A percentile compares a stretch with the other conserved stretches of the same genome.
Evolutionary conservation across 2,888 invertebrate species (phyloP).

Genomic region (Drosophila cyrtoloma): DNA sequence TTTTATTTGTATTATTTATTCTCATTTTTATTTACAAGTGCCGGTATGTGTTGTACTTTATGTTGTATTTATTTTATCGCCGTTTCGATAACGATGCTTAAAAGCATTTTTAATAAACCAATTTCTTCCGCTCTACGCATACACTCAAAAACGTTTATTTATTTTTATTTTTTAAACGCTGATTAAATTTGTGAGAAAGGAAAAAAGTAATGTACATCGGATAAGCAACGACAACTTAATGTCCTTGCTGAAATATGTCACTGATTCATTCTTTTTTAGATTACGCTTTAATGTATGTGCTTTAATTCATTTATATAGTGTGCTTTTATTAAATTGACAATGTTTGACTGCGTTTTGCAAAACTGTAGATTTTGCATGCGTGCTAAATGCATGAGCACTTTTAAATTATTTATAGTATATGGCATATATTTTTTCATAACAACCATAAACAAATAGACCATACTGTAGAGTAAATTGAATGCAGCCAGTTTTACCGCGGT

Average conservation of each 20-base stretch:
- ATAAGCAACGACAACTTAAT: conserved; percentile 25
- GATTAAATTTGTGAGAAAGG: conserved; percentile 23
- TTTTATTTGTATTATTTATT: conserved; percentile 28
- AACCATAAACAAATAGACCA: background rate
- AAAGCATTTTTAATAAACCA: conserved; percentile 59
- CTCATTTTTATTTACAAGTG: conserved; percentile 35
- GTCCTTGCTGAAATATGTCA: conserved; percentile 23
- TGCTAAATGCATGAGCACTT: background rate
- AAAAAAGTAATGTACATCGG: conserved; percentile 29
- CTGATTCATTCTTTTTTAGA: conserved; percentile 1
- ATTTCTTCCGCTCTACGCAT: conserved; percentile 35
- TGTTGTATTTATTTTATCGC: conserved; percentile 49
- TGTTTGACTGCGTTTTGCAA: background rate
- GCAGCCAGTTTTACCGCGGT: conserved; percentile 1
- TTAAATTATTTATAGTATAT: background rate
- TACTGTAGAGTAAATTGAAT: background rate
- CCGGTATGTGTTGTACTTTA: conserved; percentile 24
- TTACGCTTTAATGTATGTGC: conserved; percentile 3
- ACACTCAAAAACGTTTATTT: background rate
- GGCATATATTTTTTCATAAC: background rate
- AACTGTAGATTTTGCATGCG: background rate
- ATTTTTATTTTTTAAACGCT: conserved; percentile 10
- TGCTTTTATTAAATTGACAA: background rate
- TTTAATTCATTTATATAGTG: conserved; percentile 8
- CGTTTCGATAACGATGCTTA: conserved; percentile 54